Conservation (phyloP, 2,797 vertebrate genomes). For the Mastacembelus armatus region DNA sequence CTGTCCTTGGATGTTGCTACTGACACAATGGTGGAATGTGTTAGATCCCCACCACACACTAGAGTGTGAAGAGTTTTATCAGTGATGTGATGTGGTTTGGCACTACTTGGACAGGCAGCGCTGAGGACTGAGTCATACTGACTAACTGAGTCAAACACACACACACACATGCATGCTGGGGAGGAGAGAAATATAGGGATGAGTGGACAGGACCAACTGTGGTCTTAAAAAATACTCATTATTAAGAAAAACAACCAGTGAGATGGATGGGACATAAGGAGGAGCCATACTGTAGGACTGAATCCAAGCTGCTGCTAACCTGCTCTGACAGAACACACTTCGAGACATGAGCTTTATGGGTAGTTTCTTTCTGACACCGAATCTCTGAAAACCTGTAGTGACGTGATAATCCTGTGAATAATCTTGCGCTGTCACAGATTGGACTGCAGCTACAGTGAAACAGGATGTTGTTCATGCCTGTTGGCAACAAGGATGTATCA, state of each 20-base stretch:
- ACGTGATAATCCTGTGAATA: neutral
- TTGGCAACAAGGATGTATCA: neutral
- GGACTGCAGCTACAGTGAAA: too few species aligned
- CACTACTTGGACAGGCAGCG: conserved; percentile 29
- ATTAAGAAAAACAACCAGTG: conserved; percentile 9
- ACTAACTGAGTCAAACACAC: too few species aligned
- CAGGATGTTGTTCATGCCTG: neutral
- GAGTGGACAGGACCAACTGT: conserved; percentile 20
- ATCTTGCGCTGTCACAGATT: too few species aligned
- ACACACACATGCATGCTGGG: conserved; percentile 27
- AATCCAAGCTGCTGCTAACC: conserved; percentile 6
- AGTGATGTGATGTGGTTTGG: conserved; percentile 66
- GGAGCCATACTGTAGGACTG: neutral
- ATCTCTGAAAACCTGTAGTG: conserved; percentile 5
- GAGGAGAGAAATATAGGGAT: conserved; percentile 31
- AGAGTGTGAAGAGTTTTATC: conserved; percentile 39
- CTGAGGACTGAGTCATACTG: conserved; percentile 51
- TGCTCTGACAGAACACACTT: conserved; percentile 23
- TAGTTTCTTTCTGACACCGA: conserved; percentile 22
- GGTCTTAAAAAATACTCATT: conserved; percentile 22
- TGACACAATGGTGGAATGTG: conserved; percentile 40
- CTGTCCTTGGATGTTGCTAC: conserved; percentile 37
- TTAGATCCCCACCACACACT: conserved; percentile 25
- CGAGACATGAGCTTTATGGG: neutral
- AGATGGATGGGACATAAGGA: conserved; percentile 2